Percentiles rank a stretch among this genome's conserved stretches.
Evolutionary conservation across 2,797 vertebrate genomes (phyloP).

Genomic region (Rhinella marina): DNA sequence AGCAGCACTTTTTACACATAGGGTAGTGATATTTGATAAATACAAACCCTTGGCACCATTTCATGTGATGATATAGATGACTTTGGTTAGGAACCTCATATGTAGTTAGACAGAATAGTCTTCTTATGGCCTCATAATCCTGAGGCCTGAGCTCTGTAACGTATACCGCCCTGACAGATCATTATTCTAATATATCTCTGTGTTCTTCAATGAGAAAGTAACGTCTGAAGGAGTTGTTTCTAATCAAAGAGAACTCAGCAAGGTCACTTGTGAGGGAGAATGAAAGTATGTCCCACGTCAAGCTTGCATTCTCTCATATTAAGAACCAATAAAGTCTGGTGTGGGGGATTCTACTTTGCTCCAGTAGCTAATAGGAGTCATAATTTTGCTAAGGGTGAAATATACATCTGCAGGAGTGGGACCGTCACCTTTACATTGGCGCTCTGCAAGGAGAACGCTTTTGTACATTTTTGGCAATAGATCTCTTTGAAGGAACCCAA

Average conservation of each 20-base stretch:
- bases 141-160: not conserved
- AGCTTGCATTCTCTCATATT: slow-evolving; percentile 23
- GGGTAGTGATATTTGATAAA: not conserved
- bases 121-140: not conserved
- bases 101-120: not conserved
- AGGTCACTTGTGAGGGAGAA: slow-evolving; percentile 51
- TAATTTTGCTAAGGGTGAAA: slow-evolving; percentile 52
- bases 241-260: slow-evolving; percentile 48
- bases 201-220: slow-evolving; percentile 7
- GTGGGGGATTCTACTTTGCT: slow-evolving; percentile 49
- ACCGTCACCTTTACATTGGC: slow-evolving; percentile 42
- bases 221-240: slow-evolving; percentile 59
- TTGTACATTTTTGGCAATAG: slow-evolving; percentile 42
- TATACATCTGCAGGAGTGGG: not conserved
- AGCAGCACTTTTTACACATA: not conserved
- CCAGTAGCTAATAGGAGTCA: slow-evolving; percentile 36
- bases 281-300: slow-evolving; percentile 41
- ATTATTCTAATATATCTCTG: slow-evolving; percentile 51
- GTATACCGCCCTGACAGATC: slow-evolving; percentile 14
- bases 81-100: not conserved
- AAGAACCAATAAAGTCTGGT: slow-evolving; percentile 52
- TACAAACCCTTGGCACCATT: too few species aligned
- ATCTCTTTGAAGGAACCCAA: slow-evolving; percentile 53
- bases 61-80: not conserved
- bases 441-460: slow-evolving; percentile 5